phyloP scores from a whole-genome alignment of 1,140 invertebrate genomes.

The Zophobas atratus region DNA sequence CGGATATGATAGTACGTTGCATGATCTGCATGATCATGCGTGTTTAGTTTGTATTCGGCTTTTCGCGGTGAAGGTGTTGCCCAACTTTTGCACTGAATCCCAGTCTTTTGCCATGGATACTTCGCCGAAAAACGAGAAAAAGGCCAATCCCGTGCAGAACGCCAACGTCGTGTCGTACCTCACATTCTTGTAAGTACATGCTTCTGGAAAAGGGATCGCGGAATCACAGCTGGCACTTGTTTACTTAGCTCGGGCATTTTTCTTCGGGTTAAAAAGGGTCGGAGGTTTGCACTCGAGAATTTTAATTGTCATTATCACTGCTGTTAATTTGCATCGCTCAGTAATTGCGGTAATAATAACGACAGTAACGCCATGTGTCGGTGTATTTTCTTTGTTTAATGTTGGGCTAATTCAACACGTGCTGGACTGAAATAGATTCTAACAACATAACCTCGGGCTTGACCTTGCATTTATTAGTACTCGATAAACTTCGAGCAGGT shows the following conservation, averaged over 20 bases:
- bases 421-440: not conserved
- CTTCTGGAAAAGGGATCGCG: not conserved
- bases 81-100: not conserved
- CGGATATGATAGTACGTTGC: constrained; percentile 30
- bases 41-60: constrained; percentile 37
- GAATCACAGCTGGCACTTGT: not conserved
- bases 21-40: constrained; percentile 38
- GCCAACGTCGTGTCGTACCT: constrained; percentile 26
- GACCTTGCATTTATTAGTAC: not conserved
- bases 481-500: not conserved
- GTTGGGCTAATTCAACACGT: not conserved
- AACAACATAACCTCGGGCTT: not conserved
- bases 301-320: too few species aligned
- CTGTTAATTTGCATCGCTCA: too few species aligned
- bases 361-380: not conserved
- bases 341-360: too few species aligned
- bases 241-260: too few species aligned
- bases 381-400: not conserved
- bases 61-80: constrained; percentile 8
- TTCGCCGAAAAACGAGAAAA: constrained; percentile 24
- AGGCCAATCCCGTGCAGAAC: constrained; percentile 12
- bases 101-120: constrained; percentile 26
- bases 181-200: constrained; percentile 32
- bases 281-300: too few species aligned
- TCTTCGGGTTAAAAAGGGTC: too few species aligned